Percentiles rank a stretch among this genome's conserved stretches.
These are phyloP conservation scores for Drosophila arawakana DNA, from an alignment of 1,140 invertebrate species.

Conservation along the genomic window DNA sequence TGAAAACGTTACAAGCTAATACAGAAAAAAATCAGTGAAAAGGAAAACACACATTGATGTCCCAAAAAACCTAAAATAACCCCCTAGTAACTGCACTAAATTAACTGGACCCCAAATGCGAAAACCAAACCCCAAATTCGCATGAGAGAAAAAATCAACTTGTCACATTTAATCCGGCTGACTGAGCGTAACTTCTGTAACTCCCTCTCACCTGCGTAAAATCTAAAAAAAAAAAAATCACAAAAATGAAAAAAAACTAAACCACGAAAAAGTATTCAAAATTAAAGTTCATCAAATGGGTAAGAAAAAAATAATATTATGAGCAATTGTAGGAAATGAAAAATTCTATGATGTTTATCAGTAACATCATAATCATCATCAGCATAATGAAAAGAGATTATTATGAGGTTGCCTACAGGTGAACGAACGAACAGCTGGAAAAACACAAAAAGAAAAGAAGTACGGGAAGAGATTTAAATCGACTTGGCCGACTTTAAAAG, in stretches of 20 bases:
- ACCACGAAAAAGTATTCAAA: conserved; percentile 38
- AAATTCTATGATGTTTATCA: conserved; percentile 52
- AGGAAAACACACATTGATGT: conserved; percentile 31
- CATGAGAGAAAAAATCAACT: conserved; percentile 67
- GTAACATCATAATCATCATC: conserved; percentile 43
- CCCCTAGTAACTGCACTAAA: conserved; percentile 38
- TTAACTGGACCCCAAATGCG: conserved; percentile 56
- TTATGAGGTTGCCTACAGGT: conserved; percentile 28
- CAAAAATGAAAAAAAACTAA: conserved; percentile 10
- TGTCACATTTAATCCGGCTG: conserved; percentile 65
- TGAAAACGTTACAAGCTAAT: conserved; percentile 46
- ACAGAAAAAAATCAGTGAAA: conserved; percentile 55
- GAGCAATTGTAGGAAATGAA: conserved; percentile 43
- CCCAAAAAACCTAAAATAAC: conserved; percentile 3
- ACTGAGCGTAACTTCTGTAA: conserved; percentile 68
- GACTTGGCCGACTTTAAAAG: too few relatives aligned
- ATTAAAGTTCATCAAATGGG: conserved; percentile 42
- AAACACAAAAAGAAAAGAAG: conserved; percentile 3
- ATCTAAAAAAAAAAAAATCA: conserved; percentile 16
- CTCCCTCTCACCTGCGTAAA: background rate
- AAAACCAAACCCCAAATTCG: conserved; percentile 45
- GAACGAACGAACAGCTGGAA: conserved; percentile 48
- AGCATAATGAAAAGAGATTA: conserved; percentile 17
- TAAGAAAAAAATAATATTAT: background rate
- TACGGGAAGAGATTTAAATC: too few relatives aligned